Base-by-base conservation (phyloP, 2,888 invertebrate genomes). In the Synanthedon formicaeformis region DNA sequence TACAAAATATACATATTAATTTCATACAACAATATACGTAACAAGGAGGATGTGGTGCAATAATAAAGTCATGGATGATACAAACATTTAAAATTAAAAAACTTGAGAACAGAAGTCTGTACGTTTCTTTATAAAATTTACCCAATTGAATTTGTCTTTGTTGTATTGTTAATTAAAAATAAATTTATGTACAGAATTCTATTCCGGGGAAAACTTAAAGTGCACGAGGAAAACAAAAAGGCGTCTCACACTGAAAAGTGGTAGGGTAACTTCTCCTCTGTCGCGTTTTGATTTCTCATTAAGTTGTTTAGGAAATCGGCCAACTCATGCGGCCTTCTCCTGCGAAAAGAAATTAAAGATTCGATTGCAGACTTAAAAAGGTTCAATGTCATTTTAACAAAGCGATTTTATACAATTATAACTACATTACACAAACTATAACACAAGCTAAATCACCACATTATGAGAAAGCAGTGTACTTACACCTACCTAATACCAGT, bases 191-290 rank as follows among this genome's bases (percentile, higher is more conserved):
- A 67, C 69, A 69, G 63, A 67, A 62, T 65, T 66, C 65, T 55
- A 57, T 57, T 59, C 60, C 65, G 66, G 67, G 65, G 64, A 65
- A 60, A 59, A 62, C 60, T 58, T 51, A 61, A 55, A 55, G 59
- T 58, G 57, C 59, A 60, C 56, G 60, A 51, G 55, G 48, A 57
- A 69, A 72, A 66, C 59, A 64, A 74, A 78, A 75, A 66, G 67
- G 66, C 80, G 76, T 81, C 88, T 88, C 88, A 88, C 88, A 87
- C 86, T 85, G 88, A 81, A 88, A 88, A 88, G 85, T 86, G 84
- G 88, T 88, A 88, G 76, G 78, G 84, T 83, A 88, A 85, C 75
- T 83, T 85, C 82, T 85, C 86, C 66, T 81, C 81, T 60, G 73
- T 68, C 71, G 71, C 69, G 75, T 68, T 75, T 75, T 73, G 73